Evolutionary conservation across 2,888 invertebrate genomes (phyloP).

Genomic region (Cylloceria caligata): DNA sequence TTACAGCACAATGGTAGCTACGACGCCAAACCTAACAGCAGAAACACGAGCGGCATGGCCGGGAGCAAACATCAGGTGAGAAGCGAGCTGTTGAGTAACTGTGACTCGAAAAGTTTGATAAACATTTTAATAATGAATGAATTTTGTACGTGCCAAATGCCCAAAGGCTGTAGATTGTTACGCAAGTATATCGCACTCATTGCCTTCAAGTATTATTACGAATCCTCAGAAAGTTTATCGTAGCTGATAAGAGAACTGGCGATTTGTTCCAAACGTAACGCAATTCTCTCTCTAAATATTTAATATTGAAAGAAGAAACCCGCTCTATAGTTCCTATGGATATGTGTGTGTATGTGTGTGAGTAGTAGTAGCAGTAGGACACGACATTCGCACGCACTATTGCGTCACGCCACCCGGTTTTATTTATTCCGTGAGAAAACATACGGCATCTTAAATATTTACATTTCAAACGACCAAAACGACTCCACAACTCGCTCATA

Average conservation of each 20-base stretch:
- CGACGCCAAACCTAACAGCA: conserved; percentile 77
- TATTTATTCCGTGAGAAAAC: conserved; percentile 73
- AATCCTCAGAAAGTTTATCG: conserved; percentile 58
- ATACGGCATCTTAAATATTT: conserved; percentile 67
- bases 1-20: conserved; percentile 83
- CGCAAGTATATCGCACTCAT: neutral
- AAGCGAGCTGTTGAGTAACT: conserved; percentile 1
- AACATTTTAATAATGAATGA: conserved; percentile 24
- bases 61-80: conserved; percentile 77
- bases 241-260: conserved; percentile 68
- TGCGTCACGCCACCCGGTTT: conserved; percentile 67
- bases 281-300: conserved; percentile 72
- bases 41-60: conserved; percentile 74
- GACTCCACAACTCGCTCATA: conserved; percentile 18
- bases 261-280: conserved; percentile 62
- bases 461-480: conserved; percentile 69
- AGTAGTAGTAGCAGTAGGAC: neutral
- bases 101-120: conserved; percentile 25
- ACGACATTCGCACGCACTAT: conserved; percentile 56
- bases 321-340: neutral
- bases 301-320: conserved; percentile 70
- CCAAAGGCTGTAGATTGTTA: neutral
- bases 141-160: conserved; percentile 3
- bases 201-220: neutral
- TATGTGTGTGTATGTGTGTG: neutral